Evolutionary conservation across 2,113 vertebrate genomes (phyloP), one percentile per base, ranked within the genome.

Genomic region (Platysternon megacephalum): DNA sequence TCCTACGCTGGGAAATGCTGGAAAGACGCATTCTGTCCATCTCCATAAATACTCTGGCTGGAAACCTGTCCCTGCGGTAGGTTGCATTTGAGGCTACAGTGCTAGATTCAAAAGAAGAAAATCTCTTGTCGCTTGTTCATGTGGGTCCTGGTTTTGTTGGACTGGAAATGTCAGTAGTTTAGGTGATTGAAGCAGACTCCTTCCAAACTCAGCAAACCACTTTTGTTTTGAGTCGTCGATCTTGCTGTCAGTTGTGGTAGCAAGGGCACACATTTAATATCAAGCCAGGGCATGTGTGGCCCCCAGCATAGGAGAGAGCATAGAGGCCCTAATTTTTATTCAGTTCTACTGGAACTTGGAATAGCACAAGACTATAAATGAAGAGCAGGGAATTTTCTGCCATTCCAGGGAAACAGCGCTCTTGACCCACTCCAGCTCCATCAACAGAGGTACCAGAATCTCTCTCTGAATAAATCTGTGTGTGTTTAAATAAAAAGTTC

Each of bases 121-220:
- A 5, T 4, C 5, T 12, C 42, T 28, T 22, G 85, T 48, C 17
- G 11, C 0, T 1, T 11, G 5, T 0, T 55, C 28, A 0, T 1
- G 8, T 1, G 0, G 39, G 46, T 80, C 65, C 52, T 0, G 0
- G 16, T 39, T 28, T 24, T 11, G 32, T n/a, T 48, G 74, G 24
- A 11, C 74, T 48, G 32, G 1, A 0, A 0, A 1, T 53, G 52
- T 35, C 19, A 1, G 44, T 0, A 3, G 26, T 49, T 22, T 21
- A 8, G 26, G 58, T 29, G 21, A 3, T 10, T 0, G 7, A 17
- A 4, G 85, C 53, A 17, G 48, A 78, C 24, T 39, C 82, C 55
- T 61, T 65, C 16, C 53, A 10, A 0, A 0, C 21, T 13, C 7
- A 2, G 8, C 5, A 1, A 79, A 32, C 35, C 35, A 2, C 24